These are phyloP conservation scores for Leguminivora glycinivorella DNA, from an alignment of 1,140 invertebrate species.

Conservation along the genomic window DNA sequence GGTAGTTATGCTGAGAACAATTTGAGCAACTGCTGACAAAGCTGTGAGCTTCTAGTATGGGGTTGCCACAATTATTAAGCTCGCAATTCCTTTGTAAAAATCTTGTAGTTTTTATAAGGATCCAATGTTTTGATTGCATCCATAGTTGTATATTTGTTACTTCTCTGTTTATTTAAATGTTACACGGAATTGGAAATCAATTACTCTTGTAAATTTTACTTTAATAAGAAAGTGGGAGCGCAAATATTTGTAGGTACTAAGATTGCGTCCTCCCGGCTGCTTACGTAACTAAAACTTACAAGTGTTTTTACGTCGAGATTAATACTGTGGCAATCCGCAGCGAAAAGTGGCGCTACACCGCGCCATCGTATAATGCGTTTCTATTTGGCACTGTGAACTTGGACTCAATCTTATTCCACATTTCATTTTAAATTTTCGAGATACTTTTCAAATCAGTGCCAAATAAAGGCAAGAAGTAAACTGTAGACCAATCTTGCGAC, in stretches of 20 bases:
- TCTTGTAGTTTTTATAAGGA: too few relatives aligned
- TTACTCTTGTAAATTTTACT: too few relatives aligned
- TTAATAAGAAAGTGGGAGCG: not conserved
- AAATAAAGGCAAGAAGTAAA: conserved; percentile 43
- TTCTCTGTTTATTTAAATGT: too few relatives aligned
- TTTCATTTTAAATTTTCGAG: not conserved
- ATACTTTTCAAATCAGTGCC: conserved; percentile 18
- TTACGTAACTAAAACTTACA: too few relatives aligned
- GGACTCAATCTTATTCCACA: not conserved
- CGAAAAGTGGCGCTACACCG: conserved; percentile 34
- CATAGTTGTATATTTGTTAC: too few relatives aligned
- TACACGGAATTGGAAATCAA: too few relatives aligned
- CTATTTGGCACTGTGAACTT: conserved; percentile 34
- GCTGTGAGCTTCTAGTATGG: conserved; percentile 68
- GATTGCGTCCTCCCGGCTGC: not conserved
- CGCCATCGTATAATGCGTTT: conserved; percentile 34
- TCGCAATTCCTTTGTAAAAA: conserved; percentile 7
- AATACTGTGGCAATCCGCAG: conserved; percentile 40
- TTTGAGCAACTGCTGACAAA: conserved; percentile 75
- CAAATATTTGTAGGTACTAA: not conserved
- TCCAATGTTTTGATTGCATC: too few relatives aligned
- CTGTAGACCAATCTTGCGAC: conserved; percentile 51
- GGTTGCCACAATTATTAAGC: conserved; percentile 49
- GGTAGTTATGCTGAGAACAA: conserved; percentile 47
- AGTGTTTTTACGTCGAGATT: not conserved